Percentiles rank a stretch among this genome's conserved stretches.
phyloP scores from a whole-genome alignment of 1,140 invertebrate genomes.

The Psix sp. region DNA sequence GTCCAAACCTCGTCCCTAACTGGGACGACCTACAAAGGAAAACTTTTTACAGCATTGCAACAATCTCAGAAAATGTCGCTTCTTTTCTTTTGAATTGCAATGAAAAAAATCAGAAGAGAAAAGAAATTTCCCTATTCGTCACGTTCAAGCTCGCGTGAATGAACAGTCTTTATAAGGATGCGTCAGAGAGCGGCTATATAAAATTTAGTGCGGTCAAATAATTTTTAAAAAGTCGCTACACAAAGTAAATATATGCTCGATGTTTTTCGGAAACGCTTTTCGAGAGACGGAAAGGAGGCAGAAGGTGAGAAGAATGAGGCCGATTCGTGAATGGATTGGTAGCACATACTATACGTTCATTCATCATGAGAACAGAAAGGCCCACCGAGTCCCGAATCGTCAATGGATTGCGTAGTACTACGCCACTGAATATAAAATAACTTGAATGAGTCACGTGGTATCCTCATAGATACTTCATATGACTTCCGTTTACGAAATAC shows the following conservation, averaged over 20 bases:
- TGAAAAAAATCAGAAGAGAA: not conserved
- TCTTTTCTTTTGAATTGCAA: no score
- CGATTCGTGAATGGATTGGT: slow-evolving; percentile 37
- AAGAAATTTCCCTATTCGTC: slow-evolving; percentile 12
- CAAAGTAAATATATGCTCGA: slow-evolving; percentile 8
- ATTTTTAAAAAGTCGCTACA: slow-evolving; percentile 15
- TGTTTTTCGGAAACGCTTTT: slow-evolving; percentile 14
- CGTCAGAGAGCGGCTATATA: slow-evolving; percentile 1
- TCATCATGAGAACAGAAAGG: slow-evolving; percentile 64
- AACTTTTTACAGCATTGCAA: no score
- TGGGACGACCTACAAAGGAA: no score
- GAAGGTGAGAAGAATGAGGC: slow-evolving; percentile 16
- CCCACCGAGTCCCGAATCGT: slow-evolving; percentile 48
- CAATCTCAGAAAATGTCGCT: no score
- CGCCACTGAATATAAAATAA: slow-evolving; percentile 48
- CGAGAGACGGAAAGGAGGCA: slow-evolving; percentile 23
- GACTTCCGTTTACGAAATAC: slow-evolving; percentile 8
- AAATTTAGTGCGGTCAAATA: slow-evolving; percentile 26
- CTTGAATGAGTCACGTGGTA: slow-evolving; percentile 40
- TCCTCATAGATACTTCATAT: slow-evolving; percentile 10
- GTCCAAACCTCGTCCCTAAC: no score
- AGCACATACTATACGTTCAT: slow-evolving; percentile 61
- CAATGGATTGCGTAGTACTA: slow-evolving; percentile 72
- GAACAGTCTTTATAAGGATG: slow-evolving; percentile 8
- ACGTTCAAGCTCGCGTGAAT: slow-evolving; percentile 6